Evolutionary conservation across 1,140 invertebrate species (phyloP), one percentile per base, ranked within the genome.

Genomic region (Scaptodrosophila lebanonensis): DNA sequence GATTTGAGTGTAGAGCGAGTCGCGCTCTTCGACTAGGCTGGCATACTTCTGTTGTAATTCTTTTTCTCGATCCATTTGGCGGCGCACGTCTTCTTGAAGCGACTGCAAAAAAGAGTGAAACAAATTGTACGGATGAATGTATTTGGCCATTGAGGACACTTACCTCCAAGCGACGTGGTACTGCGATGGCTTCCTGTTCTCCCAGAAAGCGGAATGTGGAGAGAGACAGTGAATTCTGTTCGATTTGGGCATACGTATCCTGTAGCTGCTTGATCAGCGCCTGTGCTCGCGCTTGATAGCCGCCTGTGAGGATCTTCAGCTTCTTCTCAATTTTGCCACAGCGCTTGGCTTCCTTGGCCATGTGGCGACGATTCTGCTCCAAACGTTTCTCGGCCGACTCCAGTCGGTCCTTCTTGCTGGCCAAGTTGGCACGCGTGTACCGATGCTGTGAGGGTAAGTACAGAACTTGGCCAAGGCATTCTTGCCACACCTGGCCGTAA

Each of bases 281-380:
- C 83, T 97, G 95, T 1, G 95, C 93, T 45, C 94, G 89, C 0
- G 93, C 86, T 89, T 95, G 93, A 89, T 98, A 98, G 9, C 96
- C 95, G 18, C 93, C 97, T 9, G 97, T 95, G 1, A 99, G 89
- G 43, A 99, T 94, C 88, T 97, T 95, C 1, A 99, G 88, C 88
- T 98, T 99, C 86, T 99, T 99, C 87, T 99, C 98, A 89, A 98
- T 93, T 89, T 99, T 99, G 0, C 95, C 95, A 39, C 97, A 98
- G 53, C 93, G 92, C 88, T 98, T 99, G 0, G 97, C 97, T 88
- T 98, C 96, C 58, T 93, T 93, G 6, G 94, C 94, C 97, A 99
- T 99, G 82, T 97, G 95, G 44, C 90, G 91, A 69, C 97, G 90
- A 88, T 99, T 99, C 83, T 94, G 93, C 87, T 99, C 97, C 4